Base-by-base conservation (phyloP, 2,113 vertebrate species). In the Hippoglossus stenolepis region DNA sequence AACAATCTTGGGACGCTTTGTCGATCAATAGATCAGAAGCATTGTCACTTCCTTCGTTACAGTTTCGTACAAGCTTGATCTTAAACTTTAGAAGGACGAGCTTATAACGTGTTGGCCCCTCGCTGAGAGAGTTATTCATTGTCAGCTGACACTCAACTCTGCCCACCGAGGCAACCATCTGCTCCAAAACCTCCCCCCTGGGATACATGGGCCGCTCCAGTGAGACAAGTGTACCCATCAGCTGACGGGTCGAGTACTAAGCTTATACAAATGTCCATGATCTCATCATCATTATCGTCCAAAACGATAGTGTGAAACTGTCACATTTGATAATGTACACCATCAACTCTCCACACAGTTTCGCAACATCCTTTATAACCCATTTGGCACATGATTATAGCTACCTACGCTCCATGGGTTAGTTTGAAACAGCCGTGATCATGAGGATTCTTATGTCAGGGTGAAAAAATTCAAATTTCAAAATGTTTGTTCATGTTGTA, bases 101-200 rank as follows among this genome's bases (percentile, higher is more conserved):
- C 65, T 62, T 62, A 15, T 9, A 65, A 75, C 53, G 59, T 60
- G 68, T 58, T 49, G 77, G 72, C 70, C 77, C 73, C 78, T 28
- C 17, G 31, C 84, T 85, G 88, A 49, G 78, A 78, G 72, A 67
- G 73, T 90, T 71, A 88, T 84, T 86, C 76, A 70, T 85, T 85
- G 88, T 89, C 78, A 84, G 80, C 66, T 84, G 80, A 85, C 78
- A 63, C 64, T 84, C 15, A 78, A 43, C 68, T 69, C 73, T 63
- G 23, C 76, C 82, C 71, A 85, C 65, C 7, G 70, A 76, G 67
- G 85, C 56, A 21, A 82, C 87, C 83, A 89, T 86, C 83, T 91
- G 88, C 66, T 77, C 68, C 59, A 20, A 68, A 83, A 86, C 60
- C 40, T 51, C 70, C 63, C 86, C 87, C 88, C 58, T 79, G 89